A percentile compares a stretch with the other conserved stretches of the same genome.
These are phyloP conservation scores for Alviniconcha strummeri DNA, from an alignment of 2,888 invertebrate genomes.

Conservation along the genomic window DNA sequence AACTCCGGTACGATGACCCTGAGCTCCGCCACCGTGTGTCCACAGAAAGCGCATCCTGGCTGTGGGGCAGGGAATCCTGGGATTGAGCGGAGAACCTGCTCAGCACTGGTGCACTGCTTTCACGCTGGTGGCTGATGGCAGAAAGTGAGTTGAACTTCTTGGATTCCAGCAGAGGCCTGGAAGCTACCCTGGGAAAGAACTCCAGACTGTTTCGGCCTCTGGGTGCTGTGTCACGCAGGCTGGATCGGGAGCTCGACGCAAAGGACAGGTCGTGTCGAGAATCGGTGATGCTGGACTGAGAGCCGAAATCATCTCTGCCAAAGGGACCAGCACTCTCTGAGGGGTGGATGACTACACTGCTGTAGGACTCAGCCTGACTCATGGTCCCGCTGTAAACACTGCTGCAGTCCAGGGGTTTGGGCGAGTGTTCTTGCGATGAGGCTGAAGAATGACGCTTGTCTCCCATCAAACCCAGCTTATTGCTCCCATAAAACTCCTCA, in stretches of 20 bases:
- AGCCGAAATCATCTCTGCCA: constrained; percentile 59
- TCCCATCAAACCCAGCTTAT: constrained; percentile 38
- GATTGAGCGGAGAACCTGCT: not conserved
- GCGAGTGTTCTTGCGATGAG: constrained; percentile 50
- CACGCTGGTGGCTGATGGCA: constrained; percentile 30
- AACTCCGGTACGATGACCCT: constrained; percentile 33
- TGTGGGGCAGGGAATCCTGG: not conserved
- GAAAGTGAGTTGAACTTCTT: constrained; percentile 22
- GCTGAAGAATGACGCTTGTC: constrained; percentile 43
- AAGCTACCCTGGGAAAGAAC: constrained; percentile 26
- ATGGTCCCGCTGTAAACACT: constrained; percentile 47
- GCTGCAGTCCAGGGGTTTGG: constrained; percentile 28
- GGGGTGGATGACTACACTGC: constrained; percentile 64
- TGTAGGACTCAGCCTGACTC: constrained; percentile 63
- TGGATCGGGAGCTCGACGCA: constrained; percentile 30
- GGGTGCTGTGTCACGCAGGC: constrained; percentile 27
- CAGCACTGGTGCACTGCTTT: constrained; percentile 28
- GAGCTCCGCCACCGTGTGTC: constrained; percentile 19
- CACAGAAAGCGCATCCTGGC: not conserved
- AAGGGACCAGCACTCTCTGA: constrained; percentile 56
- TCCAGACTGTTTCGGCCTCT: constrained; percentile 56
- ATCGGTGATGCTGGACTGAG: constrained; percentile 51
- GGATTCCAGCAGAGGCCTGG: constrained; percentile 27
- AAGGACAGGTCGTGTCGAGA: constrained; percentile 47
- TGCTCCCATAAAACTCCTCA: constrained; percentile 63